Conservation (phyloP, 2,113 vertebrate species). For the Anarhynchus alexandrinus region DNA sequence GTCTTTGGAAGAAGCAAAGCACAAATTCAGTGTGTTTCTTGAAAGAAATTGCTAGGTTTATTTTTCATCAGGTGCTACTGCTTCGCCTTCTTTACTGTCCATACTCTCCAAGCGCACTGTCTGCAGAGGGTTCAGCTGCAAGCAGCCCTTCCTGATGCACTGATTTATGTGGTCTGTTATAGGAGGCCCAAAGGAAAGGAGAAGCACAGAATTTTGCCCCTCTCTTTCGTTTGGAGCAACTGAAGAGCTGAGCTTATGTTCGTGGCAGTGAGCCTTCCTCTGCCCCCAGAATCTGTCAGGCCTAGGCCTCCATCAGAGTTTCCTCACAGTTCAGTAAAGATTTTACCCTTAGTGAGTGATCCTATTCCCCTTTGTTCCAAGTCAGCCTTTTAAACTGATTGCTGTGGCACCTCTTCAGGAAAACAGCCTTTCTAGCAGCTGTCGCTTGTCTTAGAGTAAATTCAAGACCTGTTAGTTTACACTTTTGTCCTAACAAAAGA, state of each 20-base stretch:
- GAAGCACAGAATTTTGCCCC: neutral
- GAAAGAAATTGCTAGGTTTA: neutral
- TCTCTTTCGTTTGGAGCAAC: neutral
- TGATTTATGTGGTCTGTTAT: neutral
- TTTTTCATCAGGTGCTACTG: neutral
- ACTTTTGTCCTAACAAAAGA: neutral
- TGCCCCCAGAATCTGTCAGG: neutral
- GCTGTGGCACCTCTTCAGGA: neutral
- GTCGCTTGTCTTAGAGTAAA: neutral
- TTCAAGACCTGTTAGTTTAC: neutral
- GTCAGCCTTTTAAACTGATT: neutral
- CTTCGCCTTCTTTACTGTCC: neutral
- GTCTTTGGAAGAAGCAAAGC: neutral
- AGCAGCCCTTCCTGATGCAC: neutral
- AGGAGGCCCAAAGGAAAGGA: neutral
- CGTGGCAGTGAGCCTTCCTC: neutral
- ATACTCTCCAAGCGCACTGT: accelerated
- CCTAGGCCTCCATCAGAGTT: neutral
- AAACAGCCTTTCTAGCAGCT: neutral
- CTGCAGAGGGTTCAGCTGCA: neutral
- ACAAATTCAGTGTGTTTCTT: neutral
- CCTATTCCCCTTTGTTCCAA: neutral
- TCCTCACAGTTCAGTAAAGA: neutral
- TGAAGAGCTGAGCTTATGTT: neutral
- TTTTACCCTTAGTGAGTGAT: neutral